These are phyloP conservation scores for Agelas oroides DNA, from an alignment of 37 sponge, comb jelly and placozoan species.

Conservation along the genomic window DNA sequence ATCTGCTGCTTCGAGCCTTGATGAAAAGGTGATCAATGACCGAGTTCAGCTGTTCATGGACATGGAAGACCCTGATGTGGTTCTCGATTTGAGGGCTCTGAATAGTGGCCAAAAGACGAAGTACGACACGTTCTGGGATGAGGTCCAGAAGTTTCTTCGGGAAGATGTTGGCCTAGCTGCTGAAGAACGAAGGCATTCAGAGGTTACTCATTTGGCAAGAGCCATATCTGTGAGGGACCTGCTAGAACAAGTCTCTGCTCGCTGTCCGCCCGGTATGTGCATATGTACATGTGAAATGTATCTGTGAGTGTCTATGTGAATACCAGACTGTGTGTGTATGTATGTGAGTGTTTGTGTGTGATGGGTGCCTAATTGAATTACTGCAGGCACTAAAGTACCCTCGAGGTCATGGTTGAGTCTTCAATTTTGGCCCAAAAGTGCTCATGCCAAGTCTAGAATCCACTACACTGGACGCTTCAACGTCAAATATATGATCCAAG, in stretches of 20 bases:
- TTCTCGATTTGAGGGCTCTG: slow-evolving; percentile 41
- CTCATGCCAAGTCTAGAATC: neutral
- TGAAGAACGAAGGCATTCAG: slow-evolving; percentile 49
- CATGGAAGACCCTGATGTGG: slow-evolving; percentile 38
- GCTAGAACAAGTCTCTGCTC: slow-evolving; percentile 36
- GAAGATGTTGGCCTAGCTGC: slow-evolving; percentile 51
- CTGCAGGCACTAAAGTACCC: too few species aligned
- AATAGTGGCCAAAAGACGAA: slow-evolving; percentile 29
- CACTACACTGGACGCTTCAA: slow-evolving; percentile 48
- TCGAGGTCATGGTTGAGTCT: too few species aligned
- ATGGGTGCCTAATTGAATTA: too few species aligned
- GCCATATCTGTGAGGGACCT: slow-evolving; percentile 71
- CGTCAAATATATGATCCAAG: slow-evolving; percentile 43
- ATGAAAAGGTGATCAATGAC: slow-evolving; percentile 39
- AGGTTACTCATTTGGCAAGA: slow-evolving; percentile 53
- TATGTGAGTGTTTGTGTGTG: too few species aligned
- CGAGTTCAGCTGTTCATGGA: slow-evolving; percentile 27
- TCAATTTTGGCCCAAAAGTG: slow-evolving; percentile 59
- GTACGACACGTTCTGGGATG: slow-evolving; percentile 56
- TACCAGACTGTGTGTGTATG: too few species aligned
- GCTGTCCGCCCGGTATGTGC: slow-evolving; percentile 54
- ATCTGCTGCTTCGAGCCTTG: slow-evolving; percentile 11
- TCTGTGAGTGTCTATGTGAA: neutral
- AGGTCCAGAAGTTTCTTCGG: slow-evolving; percentile 54
- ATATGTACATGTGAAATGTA: neutral